phyloP scores from a whole-genome alignment of 92 coral and sea anemone genomes.

The Paragorgia papillata region DNA sequence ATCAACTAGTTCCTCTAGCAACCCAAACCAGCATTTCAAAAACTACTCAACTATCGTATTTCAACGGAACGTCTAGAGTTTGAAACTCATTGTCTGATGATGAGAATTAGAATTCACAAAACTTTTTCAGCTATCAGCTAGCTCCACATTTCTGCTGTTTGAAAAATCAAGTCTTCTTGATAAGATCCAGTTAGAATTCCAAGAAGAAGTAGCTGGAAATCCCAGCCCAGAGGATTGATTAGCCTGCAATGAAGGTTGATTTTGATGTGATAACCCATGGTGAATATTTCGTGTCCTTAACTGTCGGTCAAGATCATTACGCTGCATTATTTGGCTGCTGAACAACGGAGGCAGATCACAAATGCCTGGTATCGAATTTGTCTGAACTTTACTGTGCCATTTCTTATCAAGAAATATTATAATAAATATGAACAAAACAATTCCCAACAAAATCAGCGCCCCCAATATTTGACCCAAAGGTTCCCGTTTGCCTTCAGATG shows the following conservation, averaged over 20 bases:
- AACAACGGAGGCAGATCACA: conserved; percentile 19
- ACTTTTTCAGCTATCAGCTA: background rate
- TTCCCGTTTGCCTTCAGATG: background rate
- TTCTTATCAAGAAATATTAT: conserved; percentile 13
- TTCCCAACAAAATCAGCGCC: conserved; percentile 2
- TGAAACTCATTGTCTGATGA: too few relatives aligned
- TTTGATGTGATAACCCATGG: background rate
- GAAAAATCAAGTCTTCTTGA: background rate
- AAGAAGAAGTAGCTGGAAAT: background rate
- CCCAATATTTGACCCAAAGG: conserved; percentile 22
- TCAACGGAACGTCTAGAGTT: too few relatives aligned
- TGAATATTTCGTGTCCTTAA: background rate
- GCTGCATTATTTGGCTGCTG: background rate
- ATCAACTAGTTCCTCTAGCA: too few relatives aligned
- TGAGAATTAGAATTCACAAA: too few relatives aligned
- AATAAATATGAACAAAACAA: background rate
- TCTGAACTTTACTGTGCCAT: conserved; percentile 16
- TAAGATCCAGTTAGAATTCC: conserved; percentile 21
- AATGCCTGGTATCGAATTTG: background rate
- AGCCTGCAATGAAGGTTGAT: background rate
- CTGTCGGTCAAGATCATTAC: background rate
- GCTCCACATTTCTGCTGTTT: background rate
- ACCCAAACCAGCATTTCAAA: too few relatives aligned
- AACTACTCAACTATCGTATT: too few relatives aligned
- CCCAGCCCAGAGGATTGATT: background rate